A percentile compares a stretch with the other conserved stretches of the same genome.
Conservation (phyloP, 2,113 vertebrate genomes). For the Perca fluviatilis region DNA sequence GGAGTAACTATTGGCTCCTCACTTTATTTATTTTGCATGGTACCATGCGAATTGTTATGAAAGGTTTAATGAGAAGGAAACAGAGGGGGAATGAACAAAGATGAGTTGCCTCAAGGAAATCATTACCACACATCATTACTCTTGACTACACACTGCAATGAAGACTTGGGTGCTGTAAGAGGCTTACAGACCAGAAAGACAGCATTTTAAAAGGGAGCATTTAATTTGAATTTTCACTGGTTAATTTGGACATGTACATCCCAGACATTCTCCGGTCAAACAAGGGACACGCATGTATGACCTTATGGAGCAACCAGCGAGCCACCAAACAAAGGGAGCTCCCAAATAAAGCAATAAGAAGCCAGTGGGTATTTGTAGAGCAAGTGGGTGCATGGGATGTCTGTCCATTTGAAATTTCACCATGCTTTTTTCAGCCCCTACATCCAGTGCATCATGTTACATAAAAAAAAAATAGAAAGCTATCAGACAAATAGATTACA, state of each 20-base stretch:
- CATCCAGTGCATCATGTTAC: conserved; percentile 17
- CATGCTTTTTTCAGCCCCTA: background rate
- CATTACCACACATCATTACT: conserved; percentile 80
- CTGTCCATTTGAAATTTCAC: conserved; percentile 17
- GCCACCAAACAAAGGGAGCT: conserved; percentile 11
- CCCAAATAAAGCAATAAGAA: conserved; percentile 21
- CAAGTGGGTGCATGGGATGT: conserved; percentile 14
- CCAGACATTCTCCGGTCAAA: conserved; percentile 38
- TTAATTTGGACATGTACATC: conserved; percentile 52
- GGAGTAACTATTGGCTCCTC: conserved; percentile 57
- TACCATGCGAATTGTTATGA: conserved; percentile 67
- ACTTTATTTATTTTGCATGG: conserved; percentile 77
- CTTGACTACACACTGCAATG: conserved; percentile 72
- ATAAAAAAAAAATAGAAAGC: conserved; percentile 11
- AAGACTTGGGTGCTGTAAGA: conserved; percentile 54
- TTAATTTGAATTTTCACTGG: conserved; percentile 37
- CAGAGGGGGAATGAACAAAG: conserved; percentile 77
- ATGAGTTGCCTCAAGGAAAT: conserved; percentile 80
- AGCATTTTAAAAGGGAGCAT: conserved; percentile 52
- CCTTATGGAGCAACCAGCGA: conserved; percentile 16
- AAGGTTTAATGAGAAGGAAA: conserved; percentile 79
- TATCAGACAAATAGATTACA: background rate
- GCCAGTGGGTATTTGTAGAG: conserved; percentile 36
- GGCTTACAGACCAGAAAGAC: conserved; percentile 47
- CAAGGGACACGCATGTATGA: conserved; percentile 32